Conservation (phyloP, 2,113 vertebrate genomes). For the Aphyosemion australe region DNA sequence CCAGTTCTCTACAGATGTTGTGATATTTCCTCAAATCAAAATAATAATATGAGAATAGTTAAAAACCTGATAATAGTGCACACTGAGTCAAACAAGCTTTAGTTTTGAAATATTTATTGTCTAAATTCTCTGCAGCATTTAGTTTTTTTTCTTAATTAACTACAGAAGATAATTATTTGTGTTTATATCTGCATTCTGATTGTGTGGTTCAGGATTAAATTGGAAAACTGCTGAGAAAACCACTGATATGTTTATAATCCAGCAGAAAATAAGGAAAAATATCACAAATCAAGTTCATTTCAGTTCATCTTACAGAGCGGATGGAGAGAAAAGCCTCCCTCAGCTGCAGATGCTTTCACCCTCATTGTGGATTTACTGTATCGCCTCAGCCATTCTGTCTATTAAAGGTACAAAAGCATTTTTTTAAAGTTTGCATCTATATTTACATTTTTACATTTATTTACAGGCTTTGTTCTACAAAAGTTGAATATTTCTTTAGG, state of each 20-base stretch:
- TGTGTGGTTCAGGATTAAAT: too few relatives aligned
- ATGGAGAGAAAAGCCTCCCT: too few relatives aligned
- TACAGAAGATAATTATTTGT: too few relatives aligned
- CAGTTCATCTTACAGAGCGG: background rate
- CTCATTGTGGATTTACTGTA: background rate
- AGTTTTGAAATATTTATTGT: too few relatives aligned
- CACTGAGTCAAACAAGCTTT: conserved; percentile 31
- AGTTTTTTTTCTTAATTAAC: too few relatives aligned
- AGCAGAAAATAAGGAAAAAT: too few relatives aligned
- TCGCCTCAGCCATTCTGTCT: background rate
- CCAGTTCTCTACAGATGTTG: conserved; percentile 30
- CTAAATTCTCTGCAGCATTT: too few relatives aligned
- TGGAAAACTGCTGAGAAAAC: too few relatives aligned
- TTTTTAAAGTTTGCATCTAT: conserved; percentile 29
- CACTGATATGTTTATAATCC: too few relatives aligned
- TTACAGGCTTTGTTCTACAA: conserved; percentile 54
- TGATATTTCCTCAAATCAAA: conserved; percentile 31
- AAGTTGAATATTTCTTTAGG: conserved; percentile 11
- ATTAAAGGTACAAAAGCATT: conserved; percentile 37
- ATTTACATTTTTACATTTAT: conserved; percentile 75
- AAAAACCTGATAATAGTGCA: conserved; percentile 35
- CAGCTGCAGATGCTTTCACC: too few relatives aligned
- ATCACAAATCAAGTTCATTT: background rate
- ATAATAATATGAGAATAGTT: conserved; percentile 49
- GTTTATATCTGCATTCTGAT: too few relatives aligned